Evolutionary conservation across 2,888 invertebrate genomes (phyloP).

Genomic region (Steromphala cineraria): DNA sequence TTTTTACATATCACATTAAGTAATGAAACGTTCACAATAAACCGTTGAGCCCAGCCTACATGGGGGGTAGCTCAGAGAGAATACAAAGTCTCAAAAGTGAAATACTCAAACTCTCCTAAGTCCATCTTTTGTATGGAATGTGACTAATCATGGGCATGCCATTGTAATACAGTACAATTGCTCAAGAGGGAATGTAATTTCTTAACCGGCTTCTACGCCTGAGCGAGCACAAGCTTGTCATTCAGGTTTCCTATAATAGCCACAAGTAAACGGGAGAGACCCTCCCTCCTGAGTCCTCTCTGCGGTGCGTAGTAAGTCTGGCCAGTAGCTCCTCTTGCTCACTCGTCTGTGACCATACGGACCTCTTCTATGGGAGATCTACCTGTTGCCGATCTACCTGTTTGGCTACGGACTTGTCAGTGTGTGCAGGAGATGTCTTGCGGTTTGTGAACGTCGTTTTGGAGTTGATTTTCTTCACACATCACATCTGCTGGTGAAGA

Average conservation of each 20-base stretch:
- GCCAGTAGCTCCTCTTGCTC: background rate
- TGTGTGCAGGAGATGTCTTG: background rate
- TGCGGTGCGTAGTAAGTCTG: background rate
- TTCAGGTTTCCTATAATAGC: slow-evolving; percentile 5
- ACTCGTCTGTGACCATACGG: background rate
- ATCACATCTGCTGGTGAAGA: background rate
- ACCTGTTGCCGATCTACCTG: background rate
- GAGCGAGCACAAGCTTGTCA: background rate
- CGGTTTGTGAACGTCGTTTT: background rate
- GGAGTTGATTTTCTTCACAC: background rate
- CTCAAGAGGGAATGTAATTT: background rate
- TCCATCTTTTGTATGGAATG: background rate
- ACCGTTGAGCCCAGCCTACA: too few species aligned
- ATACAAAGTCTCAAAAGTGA: background rate
- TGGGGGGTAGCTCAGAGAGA: background rate
- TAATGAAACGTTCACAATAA: too few species aligned
- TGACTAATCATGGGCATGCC: background rate
- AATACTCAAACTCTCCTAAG: background rate
- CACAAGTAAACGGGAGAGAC: background rate
- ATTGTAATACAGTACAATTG: background rate
- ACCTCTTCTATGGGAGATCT: background rate
- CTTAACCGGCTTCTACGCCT: background rate
- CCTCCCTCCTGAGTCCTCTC: background rate
- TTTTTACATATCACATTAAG: too few species aligned
- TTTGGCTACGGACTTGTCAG: background rate